phyloP scores from a whole-genome alignment of 1,140 invertebrate genomes.

The Drosophila watanabei region DNA sequence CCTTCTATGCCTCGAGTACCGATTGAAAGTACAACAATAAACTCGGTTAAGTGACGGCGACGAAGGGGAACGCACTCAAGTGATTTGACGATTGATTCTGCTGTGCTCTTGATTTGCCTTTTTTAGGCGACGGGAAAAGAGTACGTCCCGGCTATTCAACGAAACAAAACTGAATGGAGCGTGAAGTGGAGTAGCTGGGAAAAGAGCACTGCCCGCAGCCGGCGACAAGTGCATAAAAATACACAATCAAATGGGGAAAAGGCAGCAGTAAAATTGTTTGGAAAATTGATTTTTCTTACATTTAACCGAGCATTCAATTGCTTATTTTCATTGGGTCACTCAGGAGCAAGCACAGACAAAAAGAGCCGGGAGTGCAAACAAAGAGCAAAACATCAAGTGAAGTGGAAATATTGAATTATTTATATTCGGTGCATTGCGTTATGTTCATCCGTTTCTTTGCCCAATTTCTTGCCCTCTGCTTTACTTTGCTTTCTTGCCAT shows the following conservation, averaged over 20 bases:
- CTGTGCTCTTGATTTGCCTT: slow-evolving; percentile 65
- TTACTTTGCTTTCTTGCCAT: slow-evolving; percentile 32
- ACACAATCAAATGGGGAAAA: slow-evolving; percentile 62
- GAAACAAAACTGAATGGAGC: slow-evolving; percentile 27
- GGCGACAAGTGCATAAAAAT: slow-evolving; percentile 82
- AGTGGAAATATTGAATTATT: slow-evolving; percentile 85
- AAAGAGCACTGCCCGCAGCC: slow-evolving; percentile 78
- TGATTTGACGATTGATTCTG: slow-evolving; percentile 83
- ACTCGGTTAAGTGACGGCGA: slow-evolving; percentile 48
- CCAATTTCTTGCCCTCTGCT: slow-evolving; percentile 14
- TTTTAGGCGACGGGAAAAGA: slow-evolving; percentile 10
- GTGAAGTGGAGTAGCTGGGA: slow-evolving; percentile 30
- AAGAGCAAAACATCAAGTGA: slow-evolving; percentile 64
- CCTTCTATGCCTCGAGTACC: slow-evolving; percentile 4
- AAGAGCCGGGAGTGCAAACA: slow-evolving; percentile 57
- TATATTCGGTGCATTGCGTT: slow-evolving; percentile 82
- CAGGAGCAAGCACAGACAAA: slow-evolving; percentile 17
- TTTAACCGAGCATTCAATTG: slow-evolving; percentile 84
- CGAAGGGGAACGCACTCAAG: slow-evolving; percentile 71
- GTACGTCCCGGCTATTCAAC: slow-evolving; percentile 14
- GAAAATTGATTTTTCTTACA: slow-evolving; percentile 85
- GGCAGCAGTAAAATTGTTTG: slow-evolving; percentile 80
- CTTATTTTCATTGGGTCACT: slow-evolving; percentile 76
- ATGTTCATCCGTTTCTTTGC: slow-evolving; percentile 62
- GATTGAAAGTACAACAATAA: slow-evolving; percentile 34